Evolutionary conservation across 2,113 vertebrate species (phyloP), one percentile per base, ranked within the genome.

Genomic region (Gnathonemus longibarbis): DNA sequence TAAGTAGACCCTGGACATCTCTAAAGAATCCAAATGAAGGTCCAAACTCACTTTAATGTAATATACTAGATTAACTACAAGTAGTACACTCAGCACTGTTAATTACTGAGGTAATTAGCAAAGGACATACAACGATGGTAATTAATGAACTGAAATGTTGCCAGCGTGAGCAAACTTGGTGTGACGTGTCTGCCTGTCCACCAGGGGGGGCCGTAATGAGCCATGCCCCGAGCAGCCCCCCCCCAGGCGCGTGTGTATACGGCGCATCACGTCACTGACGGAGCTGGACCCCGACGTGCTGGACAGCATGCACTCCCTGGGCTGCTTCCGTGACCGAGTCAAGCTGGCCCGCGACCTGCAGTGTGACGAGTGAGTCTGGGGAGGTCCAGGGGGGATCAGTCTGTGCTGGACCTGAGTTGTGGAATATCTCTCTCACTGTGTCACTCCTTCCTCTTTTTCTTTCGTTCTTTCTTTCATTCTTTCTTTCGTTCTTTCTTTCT

Each of bases 301-400:
- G 91, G 97, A 98, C 84, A 97, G 97, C 94, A 98, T 98, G 97
- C 96, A 97, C 53, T 98, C 97, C 0, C 93, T 98, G 88, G 97
- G 97, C 85, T 98, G 97, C 94, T 98, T 98, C 95, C 95, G 97
- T 89, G 97, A 98, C 93, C 96, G 97, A 0, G 96, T 95, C 90
- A 96, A 97, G 90, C 96, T 98, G 91, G 97, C 97, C 77, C 95
- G 95, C 31, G 97, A 98, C 93, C 96, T 98, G 90, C 96, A 97
- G 92, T 97, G 96, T 86, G 97, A 97, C 74, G 97, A 97, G 97
- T 98, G 95, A 96, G 97, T 94, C 90, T 17, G 5, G 48, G n/a
- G 46, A 80, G 56, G 56, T 62, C 46, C 10, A 3, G 17, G 27
- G 8, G 24, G 21, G 9, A 1, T 21, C 42, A 5, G 10, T 35